Conservation (phyloP, 2,113 vertebrate genomes). For the Coturnix japonica region DNA sequence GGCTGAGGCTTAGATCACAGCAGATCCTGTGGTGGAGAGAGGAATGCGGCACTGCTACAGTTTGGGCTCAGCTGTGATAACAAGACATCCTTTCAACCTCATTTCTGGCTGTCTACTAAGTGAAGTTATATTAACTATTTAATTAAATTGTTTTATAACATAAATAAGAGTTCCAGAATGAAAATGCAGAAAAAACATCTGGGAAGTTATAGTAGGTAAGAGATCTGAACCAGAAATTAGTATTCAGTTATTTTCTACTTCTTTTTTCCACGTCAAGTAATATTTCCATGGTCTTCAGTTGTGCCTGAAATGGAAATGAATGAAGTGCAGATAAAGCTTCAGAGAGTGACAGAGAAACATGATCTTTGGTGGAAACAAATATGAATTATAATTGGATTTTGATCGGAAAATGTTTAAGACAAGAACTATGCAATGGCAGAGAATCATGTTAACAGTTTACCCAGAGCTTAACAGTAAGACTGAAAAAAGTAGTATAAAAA, state of each 20-base stretch:
- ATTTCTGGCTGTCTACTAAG: not conserved
- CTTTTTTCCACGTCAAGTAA: not conserved
- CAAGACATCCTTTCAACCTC: not conserved
- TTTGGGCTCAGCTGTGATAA: not conserved
- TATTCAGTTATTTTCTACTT: not conserved
- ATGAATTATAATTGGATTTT: not conserved
- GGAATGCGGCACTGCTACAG: fast-evolving
- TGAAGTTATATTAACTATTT: not conserved
- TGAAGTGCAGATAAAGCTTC: not conserved
- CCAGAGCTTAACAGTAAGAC: not conserved
- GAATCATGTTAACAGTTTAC: not conserved
- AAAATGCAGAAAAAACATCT: not conserved
- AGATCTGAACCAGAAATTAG: not conserved
- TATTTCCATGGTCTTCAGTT: not conserved
- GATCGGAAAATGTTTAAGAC: not conserved
- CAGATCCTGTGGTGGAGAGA: not conserved
- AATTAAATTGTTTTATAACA: not conserved
- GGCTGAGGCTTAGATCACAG: not conserved
- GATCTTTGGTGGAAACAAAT: not conserved
- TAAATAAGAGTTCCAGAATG: not conserved
- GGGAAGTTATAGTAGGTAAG: not conserved
- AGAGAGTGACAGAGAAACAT: not conserved
- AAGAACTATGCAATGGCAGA: not conserved
- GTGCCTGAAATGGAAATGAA: not conserved
- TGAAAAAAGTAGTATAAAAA: not conserved